Conservation (phyloP, 2,888 invertebrate species). For the Slavum lentiscoides region DNA sequence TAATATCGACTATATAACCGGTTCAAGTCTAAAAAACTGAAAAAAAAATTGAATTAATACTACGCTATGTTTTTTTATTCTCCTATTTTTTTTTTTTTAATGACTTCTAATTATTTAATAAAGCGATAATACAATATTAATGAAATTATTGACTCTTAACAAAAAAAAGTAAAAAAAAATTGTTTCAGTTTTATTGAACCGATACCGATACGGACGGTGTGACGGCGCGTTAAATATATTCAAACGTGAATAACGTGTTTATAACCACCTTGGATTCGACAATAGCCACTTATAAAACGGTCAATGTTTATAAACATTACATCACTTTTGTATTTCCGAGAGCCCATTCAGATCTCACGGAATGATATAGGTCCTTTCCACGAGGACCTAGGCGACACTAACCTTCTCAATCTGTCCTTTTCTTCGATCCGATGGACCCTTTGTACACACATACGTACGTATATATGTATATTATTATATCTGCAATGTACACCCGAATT, state of each 20-base stretch:
- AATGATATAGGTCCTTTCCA: neutral
- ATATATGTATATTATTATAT: neutral
- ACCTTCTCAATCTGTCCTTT: neutral
- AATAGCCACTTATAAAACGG: constrained; percentile 15
- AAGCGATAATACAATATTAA: too few species aligned
- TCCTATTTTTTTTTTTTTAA: too few species aligned
- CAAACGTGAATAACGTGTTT: constrained; percentile 10
- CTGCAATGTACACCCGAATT: too few species aligned
- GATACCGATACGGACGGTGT: neutral
- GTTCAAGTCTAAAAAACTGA: too few species aligned
- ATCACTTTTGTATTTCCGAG: constrained; percentile 6
- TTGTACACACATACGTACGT: neutral
- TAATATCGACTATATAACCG: too few species aligned
- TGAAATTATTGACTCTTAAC: too few species aligned
- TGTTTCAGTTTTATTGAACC: neutral
- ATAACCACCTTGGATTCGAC: neutral
- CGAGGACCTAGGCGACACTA: neutral
- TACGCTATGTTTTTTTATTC: too few species aligned
- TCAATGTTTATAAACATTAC: constrained; percentile 37
- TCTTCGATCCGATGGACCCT: neutral
- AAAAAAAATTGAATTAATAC: too few species aligned
- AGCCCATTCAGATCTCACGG: neutral
- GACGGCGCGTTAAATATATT: constrained; percentile 1
- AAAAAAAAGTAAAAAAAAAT: too few species aligned
- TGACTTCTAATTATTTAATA: too few species aligned